Evolutionary conservation across 2,113 vertebrate species (phyloP), one percentile per base, ranked within the genome.

Genomic region (Notothenia coriiceps): DNA sequence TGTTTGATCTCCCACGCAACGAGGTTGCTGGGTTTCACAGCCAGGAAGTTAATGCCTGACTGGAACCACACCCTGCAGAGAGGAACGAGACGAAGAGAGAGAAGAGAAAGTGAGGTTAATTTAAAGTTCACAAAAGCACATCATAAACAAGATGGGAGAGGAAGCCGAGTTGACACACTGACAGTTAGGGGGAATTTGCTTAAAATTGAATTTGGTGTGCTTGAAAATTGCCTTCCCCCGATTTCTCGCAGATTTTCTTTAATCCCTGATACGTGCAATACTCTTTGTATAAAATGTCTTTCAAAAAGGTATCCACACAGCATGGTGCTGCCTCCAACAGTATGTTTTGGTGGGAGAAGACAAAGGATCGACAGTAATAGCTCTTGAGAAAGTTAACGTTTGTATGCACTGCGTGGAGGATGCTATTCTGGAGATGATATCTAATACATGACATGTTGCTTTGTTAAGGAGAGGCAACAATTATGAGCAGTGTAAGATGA

Each of bases 1-100:
- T 98, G 96, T 93, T 98, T 98, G 83, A 99, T 96, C 0, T 97
- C 96, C 98, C 98, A 99, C 49, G 96, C 95, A 15, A 95, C 96
- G 0, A 96, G 93, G 11, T 96, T 95, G 12, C 95, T 97, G 43
- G 97, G 94, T 52, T 96, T 95, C 91, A 99, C 94, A 0, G 96
- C 93, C 20, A 86, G 59, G 59, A 98, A 96, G 93, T 86, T 96
- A 94, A 98, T 95, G 0, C 97, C 97, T 0, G 96, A 90, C 0
- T 95, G 96, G 0, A 97, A 97, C 94, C 96, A 96, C 77, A 97
- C 96, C 88, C 98, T 99, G 94, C 6, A 84, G 82, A 71, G 74
- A 66, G 71, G 66, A 63, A 13, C 29, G 35, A 70, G 0, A 67
- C 17, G 4, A 12, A 74, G 22, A 15, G 0, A 43, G 0, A 43